Conservation (phyloP, 2,888 invertebrate genomes). For the Cataglyphis livida region DNA sequence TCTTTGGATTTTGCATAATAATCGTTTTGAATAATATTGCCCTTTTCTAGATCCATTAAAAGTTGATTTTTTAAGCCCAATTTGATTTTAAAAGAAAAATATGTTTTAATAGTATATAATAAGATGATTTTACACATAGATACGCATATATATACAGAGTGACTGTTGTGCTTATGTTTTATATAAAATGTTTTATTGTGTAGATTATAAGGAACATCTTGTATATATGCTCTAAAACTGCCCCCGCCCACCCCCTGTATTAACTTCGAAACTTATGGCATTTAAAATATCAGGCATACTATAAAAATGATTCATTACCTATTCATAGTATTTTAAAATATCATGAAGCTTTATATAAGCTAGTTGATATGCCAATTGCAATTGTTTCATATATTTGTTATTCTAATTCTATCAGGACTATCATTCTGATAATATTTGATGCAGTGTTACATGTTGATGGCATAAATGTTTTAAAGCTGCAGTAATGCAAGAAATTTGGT, state of each 20-base stretch:
- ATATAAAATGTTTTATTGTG: neutral
- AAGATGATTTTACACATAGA: neutral
- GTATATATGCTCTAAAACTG: constrained; percentile 55
- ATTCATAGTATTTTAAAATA: constrained; percentile 39
- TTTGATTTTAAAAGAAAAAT: constrained; percentile 10
- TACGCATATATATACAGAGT: neutral
- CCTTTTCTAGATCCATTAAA: neutral
- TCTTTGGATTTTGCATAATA: neutral
- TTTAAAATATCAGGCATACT: constrained; percentile 47
- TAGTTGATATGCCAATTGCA: constrained; percentile 34
- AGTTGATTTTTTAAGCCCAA: neutral
- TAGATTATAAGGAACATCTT: constrained; percentile 37
- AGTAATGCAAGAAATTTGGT: constrained; percentile 19
- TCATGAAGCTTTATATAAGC: constrained; percentile 38
- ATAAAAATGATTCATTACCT: constrained; percentile 27
- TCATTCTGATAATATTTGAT: constrained; percentile 5
- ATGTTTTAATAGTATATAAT: neutral
- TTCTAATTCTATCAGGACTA: constrained; percentile 25
- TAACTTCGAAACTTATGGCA: constrained; percentile 45
- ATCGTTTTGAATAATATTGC: neutral
- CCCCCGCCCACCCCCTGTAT: neutral
- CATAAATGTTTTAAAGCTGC: constrained; percentile 34
- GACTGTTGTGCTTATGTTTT: constrained; percentile 3
- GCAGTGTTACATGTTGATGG: constrained; percentile 33
- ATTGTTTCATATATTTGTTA: constrained; percentile 42